Conservation (phyloP, 2,888 invertebrate genomes). For the Eulithis testata region DNA sequence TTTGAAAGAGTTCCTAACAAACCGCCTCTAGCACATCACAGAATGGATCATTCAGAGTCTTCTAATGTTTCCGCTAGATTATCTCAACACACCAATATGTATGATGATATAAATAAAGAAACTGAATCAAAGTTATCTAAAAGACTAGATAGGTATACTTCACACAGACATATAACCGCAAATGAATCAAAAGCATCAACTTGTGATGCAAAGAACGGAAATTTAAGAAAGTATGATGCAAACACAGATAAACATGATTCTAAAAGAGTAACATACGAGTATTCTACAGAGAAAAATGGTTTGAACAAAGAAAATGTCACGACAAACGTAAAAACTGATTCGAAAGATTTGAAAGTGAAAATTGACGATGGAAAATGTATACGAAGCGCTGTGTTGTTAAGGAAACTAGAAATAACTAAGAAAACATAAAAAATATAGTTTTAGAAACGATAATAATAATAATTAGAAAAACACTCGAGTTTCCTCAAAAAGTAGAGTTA, state of each 20-base stretch:
- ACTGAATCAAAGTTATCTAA: background rate
- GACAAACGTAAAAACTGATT: background rate
- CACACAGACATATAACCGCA: background rate
- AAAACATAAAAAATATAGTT: conserved; percentile 7
- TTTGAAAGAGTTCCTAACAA: background rate
- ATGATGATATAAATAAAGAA: background rate
- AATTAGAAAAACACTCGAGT: background rate
- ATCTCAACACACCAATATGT: background rate
- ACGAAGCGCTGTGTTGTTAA: conserved; percentile 32
- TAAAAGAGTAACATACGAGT: background rate
- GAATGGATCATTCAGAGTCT: background rate
- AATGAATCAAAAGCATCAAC: background rate
- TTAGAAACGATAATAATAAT: background rate
- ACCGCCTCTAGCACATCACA: no score
- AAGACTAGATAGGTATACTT: background rate
- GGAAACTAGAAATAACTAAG: conserved; percentile 38
- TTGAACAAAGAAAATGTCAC: conserved; percentile 9
- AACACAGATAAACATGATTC: no score
- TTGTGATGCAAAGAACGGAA: background rate
- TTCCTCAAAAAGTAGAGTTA: background rate
- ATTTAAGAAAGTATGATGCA: no score
- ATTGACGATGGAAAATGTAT: conserved; percentile 17
- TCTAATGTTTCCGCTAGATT: background rate
- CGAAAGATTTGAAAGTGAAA: background rate
- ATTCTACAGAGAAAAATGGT: background rate